phyloP scores from a whole-genome alignment of 2,888 invertebrate genomes.

The Melinaea menophilus region DNA sequence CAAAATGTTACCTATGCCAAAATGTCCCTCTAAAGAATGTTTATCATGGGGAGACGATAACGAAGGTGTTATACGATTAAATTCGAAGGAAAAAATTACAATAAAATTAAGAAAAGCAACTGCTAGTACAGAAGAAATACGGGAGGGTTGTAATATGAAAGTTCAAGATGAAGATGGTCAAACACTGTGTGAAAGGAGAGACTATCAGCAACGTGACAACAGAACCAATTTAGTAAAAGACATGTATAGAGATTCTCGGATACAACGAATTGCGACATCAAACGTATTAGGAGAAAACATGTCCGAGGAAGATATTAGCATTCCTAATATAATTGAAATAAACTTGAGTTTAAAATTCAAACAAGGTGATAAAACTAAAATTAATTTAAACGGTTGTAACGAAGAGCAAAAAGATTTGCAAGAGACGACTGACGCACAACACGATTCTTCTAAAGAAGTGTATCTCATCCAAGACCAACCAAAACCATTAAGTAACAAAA shows the following conservation, averaged over 20 bases:
- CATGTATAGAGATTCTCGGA: constrained; percentile 46
- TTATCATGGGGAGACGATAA: constrained; percentile 23
- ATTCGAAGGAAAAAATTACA: constrained; percentile 45
- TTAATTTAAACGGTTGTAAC: constrained; percentile 44
- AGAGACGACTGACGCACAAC: constrained; percentile 23
- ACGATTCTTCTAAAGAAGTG: constrained; percentile 41
- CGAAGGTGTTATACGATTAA: constrained; percentile 36
- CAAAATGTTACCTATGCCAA: constrained; percentile 42
- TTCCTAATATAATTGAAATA: constrained; percentile 57
- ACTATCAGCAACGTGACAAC: constrained; percentile 39
- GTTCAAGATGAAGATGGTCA: constrained; percentile 53
- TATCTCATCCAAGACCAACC: constrained; percentile 42
- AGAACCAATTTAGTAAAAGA: constrained; percentile 40
- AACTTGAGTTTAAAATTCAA: constrained; percentile 55
- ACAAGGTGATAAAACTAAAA: constrained; percentile 49
- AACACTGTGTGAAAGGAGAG: constrained; percentile 54
- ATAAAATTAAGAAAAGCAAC: constrained; percentile 44
- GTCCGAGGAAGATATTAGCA: constrained; percentile 31
- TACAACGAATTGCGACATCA: constrained; percentile 44
- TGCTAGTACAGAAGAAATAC: constrained; percentile 49
- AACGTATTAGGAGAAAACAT: constrained; percentile 34
- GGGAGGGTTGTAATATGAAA: constrained; percentile 48
- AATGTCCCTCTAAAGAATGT: constrained; percentile 37
- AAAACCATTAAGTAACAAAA: constrained; percentile 32
- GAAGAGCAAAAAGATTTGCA: constrained; percentile 25